Percentiles rank a stretch among this genome's conserved stretches.
phyloP scores from a whole-genome alignment of 2,888 invertebrate genomes.

The Vanessa cardui region DNA sequence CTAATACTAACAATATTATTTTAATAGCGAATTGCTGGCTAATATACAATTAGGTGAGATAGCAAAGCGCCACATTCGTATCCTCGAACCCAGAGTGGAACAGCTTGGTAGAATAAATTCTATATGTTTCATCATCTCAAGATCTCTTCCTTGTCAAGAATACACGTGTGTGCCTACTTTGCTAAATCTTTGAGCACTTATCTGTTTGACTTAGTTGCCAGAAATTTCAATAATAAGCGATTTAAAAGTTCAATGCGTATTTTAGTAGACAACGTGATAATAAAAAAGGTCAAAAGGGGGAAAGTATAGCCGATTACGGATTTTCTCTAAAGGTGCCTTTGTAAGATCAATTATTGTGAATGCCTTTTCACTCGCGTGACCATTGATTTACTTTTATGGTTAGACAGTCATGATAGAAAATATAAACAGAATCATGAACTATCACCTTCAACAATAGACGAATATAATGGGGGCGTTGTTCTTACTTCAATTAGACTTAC shows the following conservation, averaged over 20 bases:
- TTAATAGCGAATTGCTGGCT: too few species aligned
- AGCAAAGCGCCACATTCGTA: too few species aligned
- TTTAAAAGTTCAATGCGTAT: constrained; percentile 10
- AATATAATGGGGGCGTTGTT: not conserved
- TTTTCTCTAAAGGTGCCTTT: constrained; percentile 45
- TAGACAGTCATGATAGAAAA: constrained; percentile 22
- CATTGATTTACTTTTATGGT: constrained; percentile 30
- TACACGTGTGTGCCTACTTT: not conserved
- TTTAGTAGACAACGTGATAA: constrained; percentile 15
- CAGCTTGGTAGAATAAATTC: too few species aligned
- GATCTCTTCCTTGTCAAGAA: too few species aligned
- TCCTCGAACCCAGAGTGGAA: too few species aligned
- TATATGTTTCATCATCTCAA: too few species aligned
- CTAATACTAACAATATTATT: not conserved
- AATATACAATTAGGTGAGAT: too few species aligned
- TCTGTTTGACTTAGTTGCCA: not conserved
- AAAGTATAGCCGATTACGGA: constrained; percentile 69
- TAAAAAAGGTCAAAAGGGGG: constrained; percentile 48
- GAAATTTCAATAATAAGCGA: not conserved
- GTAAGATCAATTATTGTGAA: constrained; percentile 38
- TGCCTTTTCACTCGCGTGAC: constrained; percentile 40
- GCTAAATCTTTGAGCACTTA: not conserved
- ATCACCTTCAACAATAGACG: constrained; percentile 20
- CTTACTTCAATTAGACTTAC: not conserved
- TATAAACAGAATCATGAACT: constrained; percentile 31